Conservation (phyloP, 1,140 invertebrate species). For the Myzus persicae region DNA sequence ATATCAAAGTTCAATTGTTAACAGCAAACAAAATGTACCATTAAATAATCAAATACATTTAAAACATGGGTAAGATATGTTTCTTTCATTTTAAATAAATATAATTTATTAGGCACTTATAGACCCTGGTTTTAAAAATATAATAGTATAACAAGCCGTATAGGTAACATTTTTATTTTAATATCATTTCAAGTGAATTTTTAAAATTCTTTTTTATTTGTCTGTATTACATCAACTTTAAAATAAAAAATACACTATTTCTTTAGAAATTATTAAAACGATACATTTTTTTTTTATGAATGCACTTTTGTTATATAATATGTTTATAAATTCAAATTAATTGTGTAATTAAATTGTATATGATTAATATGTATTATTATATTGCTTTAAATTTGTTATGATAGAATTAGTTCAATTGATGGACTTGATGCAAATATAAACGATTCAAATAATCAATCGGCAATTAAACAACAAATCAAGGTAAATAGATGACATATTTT, state of each 20-base stretch:
- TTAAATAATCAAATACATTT: conserved; percentile 21
- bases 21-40: conserved; percentile 5
- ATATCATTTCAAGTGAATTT: neutral
- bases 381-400: neutral
- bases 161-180: too few relatives aligned
- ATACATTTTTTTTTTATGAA: neutral
- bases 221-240: neutral
- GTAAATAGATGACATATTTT: neutral
- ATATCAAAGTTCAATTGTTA: conserved; percentile 15
- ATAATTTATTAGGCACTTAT: neutral
- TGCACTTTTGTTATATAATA: neutral
- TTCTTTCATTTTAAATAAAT: neutral
- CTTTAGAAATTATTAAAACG: neutral
- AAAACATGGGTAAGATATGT: conserved; percentile 44
- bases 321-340: neutral
- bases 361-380: neutral
- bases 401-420: conserved; percentile 20
- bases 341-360: neutral
- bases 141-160: neutral
- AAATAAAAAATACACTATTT: neutral
- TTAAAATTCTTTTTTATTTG: neutral
- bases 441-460: conserved; percentile 28
- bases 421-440: conserved; percentile 17
- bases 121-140: neutral
- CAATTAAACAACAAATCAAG: conserved; percentile 40